Evolutionary conservation across 2,888 invertebrate species (phyloP).

Genomic region (Dyspetes luteomarginatus): DNA sequence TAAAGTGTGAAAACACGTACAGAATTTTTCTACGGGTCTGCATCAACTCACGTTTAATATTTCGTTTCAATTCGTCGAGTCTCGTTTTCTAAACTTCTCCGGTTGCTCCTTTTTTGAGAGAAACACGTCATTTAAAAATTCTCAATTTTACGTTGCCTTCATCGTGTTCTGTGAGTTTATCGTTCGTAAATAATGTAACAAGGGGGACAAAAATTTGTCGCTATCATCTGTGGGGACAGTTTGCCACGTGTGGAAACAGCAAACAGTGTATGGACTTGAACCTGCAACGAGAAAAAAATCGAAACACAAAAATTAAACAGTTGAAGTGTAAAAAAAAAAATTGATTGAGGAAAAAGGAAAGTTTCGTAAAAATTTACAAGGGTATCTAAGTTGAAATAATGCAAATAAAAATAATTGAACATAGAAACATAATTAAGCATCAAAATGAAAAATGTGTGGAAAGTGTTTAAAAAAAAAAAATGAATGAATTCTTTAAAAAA

Average conservation of each 20-base stretch:
- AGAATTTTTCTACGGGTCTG: background rate
- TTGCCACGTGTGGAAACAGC: conserved; percentile 93
- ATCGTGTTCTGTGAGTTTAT: conserved; percentile 8
- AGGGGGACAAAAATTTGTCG: conserved; percentile 21
- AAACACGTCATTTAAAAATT: conserved; percentile 2
- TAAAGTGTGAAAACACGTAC: background rate
- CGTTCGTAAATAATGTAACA: conserved; percentile 35
- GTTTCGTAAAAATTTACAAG: conserved; percentile 1
- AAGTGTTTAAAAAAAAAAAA: no score
- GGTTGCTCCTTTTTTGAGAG: background rate
- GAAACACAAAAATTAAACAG: conserved; percentile 21
- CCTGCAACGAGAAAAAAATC: conserved; percentile 84
- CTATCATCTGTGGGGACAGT: conserved; percentile 87
- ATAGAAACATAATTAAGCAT: no score
- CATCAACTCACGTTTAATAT: conserved; percentile 24
- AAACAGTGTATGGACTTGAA: conserved; percentile 96
- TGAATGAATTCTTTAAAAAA: no score
- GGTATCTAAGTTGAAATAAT: background rate
- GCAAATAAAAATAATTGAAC: no score
- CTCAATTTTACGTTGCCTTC: background rate
- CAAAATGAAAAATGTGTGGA: no score
- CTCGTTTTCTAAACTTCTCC: conserved; percentile 37
- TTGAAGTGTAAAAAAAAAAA: background rate
- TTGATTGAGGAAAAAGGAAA: background rate
- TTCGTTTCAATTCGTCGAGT: background rate